phyloP scores from a whole-genome alignment of 2,113 vertebrate species.

The Dipodomys merriami region DNA sequence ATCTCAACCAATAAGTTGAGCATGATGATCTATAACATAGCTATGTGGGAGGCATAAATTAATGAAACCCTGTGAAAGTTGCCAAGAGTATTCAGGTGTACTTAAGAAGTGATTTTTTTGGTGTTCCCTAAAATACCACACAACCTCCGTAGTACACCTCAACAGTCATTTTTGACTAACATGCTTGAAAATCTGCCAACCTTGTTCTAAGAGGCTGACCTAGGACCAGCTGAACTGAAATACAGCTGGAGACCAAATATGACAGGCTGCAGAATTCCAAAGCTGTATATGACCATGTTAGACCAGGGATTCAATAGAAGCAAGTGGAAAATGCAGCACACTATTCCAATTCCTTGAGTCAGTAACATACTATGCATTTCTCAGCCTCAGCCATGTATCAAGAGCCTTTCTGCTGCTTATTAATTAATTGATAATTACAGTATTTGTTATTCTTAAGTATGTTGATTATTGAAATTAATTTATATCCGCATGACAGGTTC shows the following conservation, averaged over 20 bases:
- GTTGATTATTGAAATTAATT: constrained; percentile 29
- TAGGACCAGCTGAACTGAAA: neutral
- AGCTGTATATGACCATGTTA: neutral
- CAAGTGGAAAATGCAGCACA: neutral
- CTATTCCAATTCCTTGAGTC: neutral
- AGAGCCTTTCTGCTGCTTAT: neutral
- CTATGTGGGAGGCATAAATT: no score
- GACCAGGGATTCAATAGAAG: neutral
- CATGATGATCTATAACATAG: no score
- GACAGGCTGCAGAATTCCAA: neutral
- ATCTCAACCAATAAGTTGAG: no score
- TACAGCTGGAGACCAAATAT: neutral
- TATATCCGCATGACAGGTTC: neutral
- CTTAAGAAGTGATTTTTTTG: neutral
- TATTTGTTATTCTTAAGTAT: neutral
- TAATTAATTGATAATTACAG: neutral
- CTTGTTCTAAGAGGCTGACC: neutral
- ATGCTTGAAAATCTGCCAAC: neutral
- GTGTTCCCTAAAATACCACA: neutral
- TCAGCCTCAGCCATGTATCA: constrained; percentile 26
- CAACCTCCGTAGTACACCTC: neutral
- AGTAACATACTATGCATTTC: neutral
- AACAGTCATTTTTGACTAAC: constrained; percentile 3
- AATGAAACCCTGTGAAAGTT: neutral
- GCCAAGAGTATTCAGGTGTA: neutral